These are phyloP conservation scores for Drosophila trapezifrons DNA, from an alignment of 1,140 invertebrate species.

Conservation along the genomic window DNA sequence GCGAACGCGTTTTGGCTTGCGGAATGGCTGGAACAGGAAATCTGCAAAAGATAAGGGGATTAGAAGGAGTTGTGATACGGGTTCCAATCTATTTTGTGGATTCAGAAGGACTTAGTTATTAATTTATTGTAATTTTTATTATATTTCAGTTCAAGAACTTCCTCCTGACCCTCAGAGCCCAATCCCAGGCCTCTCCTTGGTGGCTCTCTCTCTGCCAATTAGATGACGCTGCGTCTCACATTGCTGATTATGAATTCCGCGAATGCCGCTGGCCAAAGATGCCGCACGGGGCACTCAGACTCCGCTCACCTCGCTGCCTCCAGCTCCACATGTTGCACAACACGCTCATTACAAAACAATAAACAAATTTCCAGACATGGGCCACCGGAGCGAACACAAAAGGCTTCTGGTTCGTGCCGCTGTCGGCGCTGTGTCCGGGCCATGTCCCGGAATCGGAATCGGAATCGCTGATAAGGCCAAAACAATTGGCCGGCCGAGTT, in stretches of 20 bases:
- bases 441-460: conserved; percentile 69
- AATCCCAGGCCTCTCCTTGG: not conserved
- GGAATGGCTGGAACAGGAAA: conserved; percentile 96
- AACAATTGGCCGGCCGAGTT: conserved; percentile 69
- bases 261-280: conserved; percentile 69
- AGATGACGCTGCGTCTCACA: conserved; percentile 68
- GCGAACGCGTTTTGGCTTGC: conserved; percentile 97
- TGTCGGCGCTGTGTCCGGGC: conserved; percentile 70
- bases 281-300: conserved; percentile 50
- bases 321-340: conserved; percentile 31
- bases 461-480: conserved; percentile 78
- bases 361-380: conserved; percentile 82
- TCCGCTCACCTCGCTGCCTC: not conserved
- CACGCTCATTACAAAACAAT: conserved; percentile 82
- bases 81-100: too few relatives aligned
- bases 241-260: conserved; percentile 78
- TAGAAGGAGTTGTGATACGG: not conserved
- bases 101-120: not conserved
- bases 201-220: conserved; percentile 59
- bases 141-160: too few relatives aligned
- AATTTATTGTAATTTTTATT: not conserved
- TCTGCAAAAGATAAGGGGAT: conserved; percentile 86
- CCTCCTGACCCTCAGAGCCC: not conserved
- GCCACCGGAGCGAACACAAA: conserved; percentile 50
- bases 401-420: conserved; percentile 75